Conservation (phyloP, 1,140 invertebrate genomes). For the Asbolus verrucosus region DNA sequence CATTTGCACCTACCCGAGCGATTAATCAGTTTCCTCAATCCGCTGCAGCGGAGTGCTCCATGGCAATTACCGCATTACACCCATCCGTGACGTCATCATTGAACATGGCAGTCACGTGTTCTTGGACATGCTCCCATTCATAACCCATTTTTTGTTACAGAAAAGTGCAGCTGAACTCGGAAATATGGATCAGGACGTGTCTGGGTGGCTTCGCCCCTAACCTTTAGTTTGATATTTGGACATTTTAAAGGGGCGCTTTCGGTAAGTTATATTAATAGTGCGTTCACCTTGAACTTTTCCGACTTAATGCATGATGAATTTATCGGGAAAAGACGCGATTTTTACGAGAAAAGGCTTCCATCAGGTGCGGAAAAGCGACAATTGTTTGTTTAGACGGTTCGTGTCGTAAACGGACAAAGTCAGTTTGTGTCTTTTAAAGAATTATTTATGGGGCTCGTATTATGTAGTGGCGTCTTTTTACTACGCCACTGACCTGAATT, state of each 20-base stretch:
- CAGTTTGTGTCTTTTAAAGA: too few species aligned
- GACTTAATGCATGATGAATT: not conserved
- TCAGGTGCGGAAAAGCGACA: not conserved
- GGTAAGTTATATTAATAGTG: slow-evolving; percentile 32
- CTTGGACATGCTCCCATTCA: slow-evolving; percentile 3
- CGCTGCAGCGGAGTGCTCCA: too few species aligned
- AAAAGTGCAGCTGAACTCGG: slow-evolving; percentile 5
- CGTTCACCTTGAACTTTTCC: slow-evolving; percentile 21
- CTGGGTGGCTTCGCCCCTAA: slow-evolving; percentile 17
- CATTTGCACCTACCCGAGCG: too few species aligned
- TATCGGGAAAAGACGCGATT: not conserved
- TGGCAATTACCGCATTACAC: too few species aligned
- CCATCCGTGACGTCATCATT: not conserved
- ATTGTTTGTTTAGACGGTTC: too few species aligned
- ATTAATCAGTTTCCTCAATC: too few species aligned
- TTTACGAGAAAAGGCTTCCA: slow-evolving; percentile 13
- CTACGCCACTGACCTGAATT: too few species aligned
- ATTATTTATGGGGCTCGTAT: too few species aligned
- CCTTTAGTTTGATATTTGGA: slow-evolving; percentile 27
- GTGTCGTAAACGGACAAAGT: too few species aligned
- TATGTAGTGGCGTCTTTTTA: too few species aligned
- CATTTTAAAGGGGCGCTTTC: slow-evolving; percentile 3
- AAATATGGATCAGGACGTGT: slow-evolving; percentile 9
- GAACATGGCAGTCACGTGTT: not conserved
- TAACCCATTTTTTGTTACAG: not conserved